These are phyloP conservation scores for Crotalus helleri DNA, from an alignment of 2,113 vertebrate species.

Conservation along the genomic window DNA sequence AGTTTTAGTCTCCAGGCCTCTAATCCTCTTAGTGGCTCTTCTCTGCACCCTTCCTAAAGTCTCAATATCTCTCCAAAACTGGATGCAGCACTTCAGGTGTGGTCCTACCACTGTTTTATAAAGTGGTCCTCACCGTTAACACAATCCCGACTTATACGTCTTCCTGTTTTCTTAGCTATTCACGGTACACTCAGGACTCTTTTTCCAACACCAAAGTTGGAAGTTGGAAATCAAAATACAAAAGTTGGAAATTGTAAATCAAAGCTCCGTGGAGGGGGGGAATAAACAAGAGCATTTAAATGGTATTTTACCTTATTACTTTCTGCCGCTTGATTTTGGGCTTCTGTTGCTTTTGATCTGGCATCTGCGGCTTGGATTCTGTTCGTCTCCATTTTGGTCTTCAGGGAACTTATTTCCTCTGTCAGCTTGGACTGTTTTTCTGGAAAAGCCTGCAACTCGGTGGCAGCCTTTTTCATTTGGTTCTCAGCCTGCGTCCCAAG, in stretches of 20 bases:
- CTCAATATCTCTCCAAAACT: no score
- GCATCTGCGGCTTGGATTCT: constrained; percentile 55
- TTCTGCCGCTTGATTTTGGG: constrained; percentile 39
- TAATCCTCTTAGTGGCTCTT: no score
- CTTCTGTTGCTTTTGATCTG: constrained; percentile 58
- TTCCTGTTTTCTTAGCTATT: no score
- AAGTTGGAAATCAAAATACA: no score
- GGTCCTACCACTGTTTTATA: no score
- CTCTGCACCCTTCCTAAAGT: no score
- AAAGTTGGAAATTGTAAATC: background rate
- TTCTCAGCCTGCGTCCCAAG: constrained; percentile 66
- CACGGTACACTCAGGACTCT: no score
- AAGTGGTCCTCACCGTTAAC: no score
- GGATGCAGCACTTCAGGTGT: no score
- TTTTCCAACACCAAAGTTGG: no score
- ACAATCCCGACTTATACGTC: no score
- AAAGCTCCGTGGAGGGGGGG: background rate
- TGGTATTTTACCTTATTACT: constrained; percentile 57
- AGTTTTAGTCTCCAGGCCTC: no score
- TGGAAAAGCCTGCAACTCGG: constrained; percentile 53
- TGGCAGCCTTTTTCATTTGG: constrained; percentile 58
- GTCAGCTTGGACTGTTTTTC: constrained; percentile 55
- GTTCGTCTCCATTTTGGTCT: constrained; percentile 69
- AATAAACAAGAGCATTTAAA: background rate
- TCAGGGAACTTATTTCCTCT: constrained; percentile 62